A percentile compares a stretch with the other conserved stretches of the same genome.
Evolutionary conservation across 2,888 invertebrate species (phyloP).

Genomic region (Amiota minor): DNA sequence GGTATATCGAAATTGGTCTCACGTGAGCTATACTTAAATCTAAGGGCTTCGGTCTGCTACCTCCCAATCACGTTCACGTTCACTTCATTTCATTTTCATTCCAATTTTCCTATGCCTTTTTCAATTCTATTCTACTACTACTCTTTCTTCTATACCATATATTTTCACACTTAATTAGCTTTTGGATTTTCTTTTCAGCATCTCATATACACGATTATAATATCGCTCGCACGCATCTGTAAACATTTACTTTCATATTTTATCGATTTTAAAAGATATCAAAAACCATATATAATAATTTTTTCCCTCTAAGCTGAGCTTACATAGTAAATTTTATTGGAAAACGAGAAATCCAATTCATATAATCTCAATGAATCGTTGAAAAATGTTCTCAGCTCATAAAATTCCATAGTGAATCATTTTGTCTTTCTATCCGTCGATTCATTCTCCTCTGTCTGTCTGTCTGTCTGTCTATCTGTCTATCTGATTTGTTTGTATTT

Average conservation of each 20-base stretch:
- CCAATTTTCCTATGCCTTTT: constrained; percentile 19
- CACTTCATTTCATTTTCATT: constrained; percentile 22
- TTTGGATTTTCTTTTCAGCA: constrained; percentile 33
- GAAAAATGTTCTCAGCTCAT: constrained; percentile 66
- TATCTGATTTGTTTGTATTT: constrained; percentile 34
- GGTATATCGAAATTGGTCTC: constrained; percentile 4
- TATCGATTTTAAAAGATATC: constrained; percentile 60
- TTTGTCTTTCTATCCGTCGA: constrained; percentile 24
- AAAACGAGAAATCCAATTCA: constrained; percentile 29
- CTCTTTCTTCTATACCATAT: constrained; percentile 29
- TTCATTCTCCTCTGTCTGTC: constrained; percentile 8
- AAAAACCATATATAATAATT: constrained; percentile 33
- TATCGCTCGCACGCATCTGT: constrained; percentile 44
- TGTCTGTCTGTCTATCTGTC: constrained; percentile 33
- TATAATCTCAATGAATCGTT: constrained; percentile 11
- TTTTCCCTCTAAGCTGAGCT: not conserved
- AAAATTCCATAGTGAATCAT: constrained; percentile 66
- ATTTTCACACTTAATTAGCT: constrained; percentile 67
- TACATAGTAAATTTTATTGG: constrained; percentile 2
- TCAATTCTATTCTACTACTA: constrained; percentile 14
- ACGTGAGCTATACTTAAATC: constrained; percentile 14
- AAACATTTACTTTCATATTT: constrained; percentile 58
- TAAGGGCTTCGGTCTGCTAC: not conserved
- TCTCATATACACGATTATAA: constrained; percentile 15
- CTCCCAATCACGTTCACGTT: constrained; percentile 5